Evolutionary conservation across 2,797 vertebrate genomes (phyloP).

Genomic region (Momotus momota): DNA sequence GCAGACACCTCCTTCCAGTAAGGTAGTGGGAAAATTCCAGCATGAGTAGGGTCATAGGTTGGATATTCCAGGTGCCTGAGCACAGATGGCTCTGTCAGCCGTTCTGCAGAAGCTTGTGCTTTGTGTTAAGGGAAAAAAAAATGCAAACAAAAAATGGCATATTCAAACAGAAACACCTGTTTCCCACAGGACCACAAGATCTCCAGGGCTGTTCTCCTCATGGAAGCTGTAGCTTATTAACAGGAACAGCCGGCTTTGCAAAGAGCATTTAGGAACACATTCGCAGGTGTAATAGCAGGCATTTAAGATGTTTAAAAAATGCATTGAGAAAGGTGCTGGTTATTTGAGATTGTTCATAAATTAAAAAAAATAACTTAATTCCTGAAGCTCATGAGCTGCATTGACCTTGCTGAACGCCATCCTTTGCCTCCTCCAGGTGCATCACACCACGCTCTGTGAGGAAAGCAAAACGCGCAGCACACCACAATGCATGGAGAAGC

Average conservation of each 20-base stretch:
- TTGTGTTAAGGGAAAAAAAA: background rate
- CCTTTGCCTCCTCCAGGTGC: background rate
- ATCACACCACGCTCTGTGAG: accelerated
- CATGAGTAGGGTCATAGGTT: background rate
- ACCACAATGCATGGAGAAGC: accelerated
- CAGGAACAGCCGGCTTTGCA: background rate
- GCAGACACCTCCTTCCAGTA: background rate
- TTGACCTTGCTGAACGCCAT: accelerated
- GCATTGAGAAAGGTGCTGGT: background rate
- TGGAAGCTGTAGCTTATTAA: background rate
- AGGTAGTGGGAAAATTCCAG: background rate
- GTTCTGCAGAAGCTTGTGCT: background rate
- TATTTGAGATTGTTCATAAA: background rate
- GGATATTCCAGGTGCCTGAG: background rate
- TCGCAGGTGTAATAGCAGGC: background rate
- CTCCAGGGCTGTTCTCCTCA: background rate
- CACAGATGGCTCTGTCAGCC: background rate
- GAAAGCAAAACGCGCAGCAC: background rate
- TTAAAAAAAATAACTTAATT: background rate
- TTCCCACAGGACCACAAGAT: background rate
- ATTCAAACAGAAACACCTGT: background rate
- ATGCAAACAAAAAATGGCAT: too few species aligned
- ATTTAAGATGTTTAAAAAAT: background rate
- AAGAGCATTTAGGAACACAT: background rate
- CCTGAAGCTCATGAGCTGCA: background rate